Percentiles rank a stretch among this genome's conserved stretches.
Evolutionary conservation across 2,113 vertebrate species (phyloP).

Genomic region (Sardina pilchardus): DNA sequence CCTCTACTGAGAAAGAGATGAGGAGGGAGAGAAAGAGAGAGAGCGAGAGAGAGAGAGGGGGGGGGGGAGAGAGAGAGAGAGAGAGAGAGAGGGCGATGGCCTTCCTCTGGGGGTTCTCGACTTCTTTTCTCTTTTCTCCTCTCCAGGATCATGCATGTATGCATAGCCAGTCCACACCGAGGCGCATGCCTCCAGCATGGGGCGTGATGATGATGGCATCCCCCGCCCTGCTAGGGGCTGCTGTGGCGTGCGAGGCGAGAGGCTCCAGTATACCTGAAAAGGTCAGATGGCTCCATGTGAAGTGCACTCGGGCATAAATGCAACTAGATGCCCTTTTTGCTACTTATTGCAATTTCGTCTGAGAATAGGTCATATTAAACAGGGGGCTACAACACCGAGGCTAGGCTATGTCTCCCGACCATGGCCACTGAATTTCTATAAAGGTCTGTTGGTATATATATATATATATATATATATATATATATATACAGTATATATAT

Average conservation of each 20-base stretch:
- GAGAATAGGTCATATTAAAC: conserved; percentile 19
- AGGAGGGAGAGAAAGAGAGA: not conserved
- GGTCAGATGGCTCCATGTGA: not conserved
- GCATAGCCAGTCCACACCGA: not conserved
- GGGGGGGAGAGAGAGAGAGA: not conserved
- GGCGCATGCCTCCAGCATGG: not conserved
- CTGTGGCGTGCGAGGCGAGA: not conserved
- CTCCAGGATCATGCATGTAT: not conserved
- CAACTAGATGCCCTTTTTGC: conserved; percentile 21
- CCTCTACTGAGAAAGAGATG: not conserved
- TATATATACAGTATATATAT: not conserved
- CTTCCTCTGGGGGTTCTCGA: not conserved
- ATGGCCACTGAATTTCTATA: not conserved
- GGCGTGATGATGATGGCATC: not conserved
- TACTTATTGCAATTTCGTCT: not conserved
- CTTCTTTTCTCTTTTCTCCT: not conserved
- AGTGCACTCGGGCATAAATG: conserved; percentile 16
- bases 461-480: not conserved
- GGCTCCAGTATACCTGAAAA: conserved; percentile 13
- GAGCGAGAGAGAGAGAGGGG: not conserved
- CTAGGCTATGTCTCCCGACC: not conserved
- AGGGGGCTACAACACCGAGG: not conserved
- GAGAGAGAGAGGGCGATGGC: not conserved
- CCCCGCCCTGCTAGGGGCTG: not conserved
- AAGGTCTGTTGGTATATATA: not conserved